Conservation (phyloP, 2,113 vertebrate genomes). For the Poeciliopsis retropinna region DNA sequence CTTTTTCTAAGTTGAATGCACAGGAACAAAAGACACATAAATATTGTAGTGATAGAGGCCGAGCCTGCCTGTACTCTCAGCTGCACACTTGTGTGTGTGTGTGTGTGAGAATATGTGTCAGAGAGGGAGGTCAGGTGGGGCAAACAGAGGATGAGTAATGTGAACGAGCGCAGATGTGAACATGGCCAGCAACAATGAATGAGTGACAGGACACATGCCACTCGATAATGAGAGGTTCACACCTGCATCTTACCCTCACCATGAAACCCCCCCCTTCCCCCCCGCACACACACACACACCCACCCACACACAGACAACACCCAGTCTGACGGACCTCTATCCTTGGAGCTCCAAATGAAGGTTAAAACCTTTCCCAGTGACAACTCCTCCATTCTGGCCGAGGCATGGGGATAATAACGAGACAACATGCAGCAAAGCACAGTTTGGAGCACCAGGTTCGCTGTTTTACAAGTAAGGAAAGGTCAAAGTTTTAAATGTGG, state of each 20-base stretch:
- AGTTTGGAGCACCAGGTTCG: conserved; percentile 6
- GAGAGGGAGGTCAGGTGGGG: conserved; percentile 65
- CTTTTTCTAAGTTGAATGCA: conserved; percentile 52
- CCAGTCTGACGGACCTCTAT: background rate
- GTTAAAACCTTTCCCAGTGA: conserved; percentile 47
- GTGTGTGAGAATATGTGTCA: background rate
- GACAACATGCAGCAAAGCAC: conserved; percentile 23
- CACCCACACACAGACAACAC: background rate
- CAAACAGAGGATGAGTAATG: conserved; percentile 78
- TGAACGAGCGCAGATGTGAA: conserved; percentile 74
- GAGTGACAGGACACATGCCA: conserved; percentile 76
- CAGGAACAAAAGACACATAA: conserved; percentile 62
- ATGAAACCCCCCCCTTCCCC: conserved; percentile 11
- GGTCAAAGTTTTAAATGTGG: conserved; percentile 9
- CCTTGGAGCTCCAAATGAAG: conserved; percentile 34
- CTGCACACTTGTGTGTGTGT: conserved; percentile 6
- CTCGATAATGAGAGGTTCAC: conserved; percentile 71
- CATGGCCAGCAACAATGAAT: conserved; percentile 61
- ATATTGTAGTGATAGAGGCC: conserved; percentile 61
- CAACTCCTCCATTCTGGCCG: conserved; percentile 19
- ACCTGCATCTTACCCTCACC: conserved; percentile 61
- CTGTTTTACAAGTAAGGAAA: conserved; percentile 31
- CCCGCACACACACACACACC: background rate
- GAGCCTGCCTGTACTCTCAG: conserved; percentile 49
- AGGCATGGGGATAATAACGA: conserved; percentile 41